These are phyloP conservation scores for Stomatorhinus ivindoensis DNA, from an alignment of 2,113 vertebrate genomes.

Conservation along the genomic window DNA sequence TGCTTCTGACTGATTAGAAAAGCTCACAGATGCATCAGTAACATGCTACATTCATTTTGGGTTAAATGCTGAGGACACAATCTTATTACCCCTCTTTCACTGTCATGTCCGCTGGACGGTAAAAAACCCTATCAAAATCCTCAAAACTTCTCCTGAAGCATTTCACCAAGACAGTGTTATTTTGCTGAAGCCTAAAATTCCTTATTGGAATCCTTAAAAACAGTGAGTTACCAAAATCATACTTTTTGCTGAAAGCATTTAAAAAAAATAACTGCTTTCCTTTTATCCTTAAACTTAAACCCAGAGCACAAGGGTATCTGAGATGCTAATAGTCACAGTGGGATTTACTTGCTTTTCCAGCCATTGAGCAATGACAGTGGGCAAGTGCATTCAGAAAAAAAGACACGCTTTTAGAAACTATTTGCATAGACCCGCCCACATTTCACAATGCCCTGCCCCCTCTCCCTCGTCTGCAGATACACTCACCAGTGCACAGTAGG, in stretches of 20 bases:
- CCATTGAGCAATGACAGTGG: background rate
- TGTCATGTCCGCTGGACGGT: background rate
- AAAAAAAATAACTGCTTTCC: background rate
- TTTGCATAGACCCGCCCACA: background rate
- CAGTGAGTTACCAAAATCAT: background rate
- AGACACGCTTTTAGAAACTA: background rate
- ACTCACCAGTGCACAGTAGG: conserved; percentile 96
- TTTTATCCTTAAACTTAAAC: background rate
- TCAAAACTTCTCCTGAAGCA: background rate
- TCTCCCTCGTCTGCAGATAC: background rate
- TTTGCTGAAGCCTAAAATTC: background rate
- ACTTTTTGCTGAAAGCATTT: background rate
- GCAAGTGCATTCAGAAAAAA: background rate
- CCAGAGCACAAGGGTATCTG: background rate
- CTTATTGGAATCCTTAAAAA: background rate
- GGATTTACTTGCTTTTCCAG: background rate
- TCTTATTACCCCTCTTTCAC: background rate
- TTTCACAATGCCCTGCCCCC: background rate
- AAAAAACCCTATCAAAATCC: background rate
- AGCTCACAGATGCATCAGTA: background rate
- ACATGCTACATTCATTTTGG: background rate
- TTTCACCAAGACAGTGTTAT: background rate
- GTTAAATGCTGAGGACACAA: background rate
- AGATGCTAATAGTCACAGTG: background rate
- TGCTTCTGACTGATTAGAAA: background rate